Conservation (phyloP, 2,797 vertebrate species). For the Atherinosoma microstoma region DNA sequence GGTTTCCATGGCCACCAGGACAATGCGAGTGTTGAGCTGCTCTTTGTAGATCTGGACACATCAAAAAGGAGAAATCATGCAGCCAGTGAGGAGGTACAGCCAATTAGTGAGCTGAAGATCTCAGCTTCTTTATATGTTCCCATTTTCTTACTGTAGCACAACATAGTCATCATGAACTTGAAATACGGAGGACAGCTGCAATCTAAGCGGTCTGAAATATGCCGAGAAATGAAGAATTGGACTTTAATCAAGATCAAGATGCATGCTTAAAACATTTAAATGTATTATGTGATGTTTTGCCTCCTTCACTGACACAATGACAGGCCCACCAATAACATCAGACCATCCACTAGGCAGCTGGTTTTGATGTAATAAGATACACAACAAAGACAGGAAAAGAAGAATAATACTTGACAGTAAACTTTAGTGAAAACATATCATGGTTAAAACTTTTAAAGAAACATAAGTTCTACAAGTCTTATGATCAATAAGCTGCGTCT, state of each 20-base stretch:
- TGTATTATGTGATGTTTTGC: background rate
- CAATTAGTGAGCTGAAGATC: background rate
- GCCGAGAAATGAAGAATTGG: background rate
- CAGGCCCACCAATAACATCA: background rate
- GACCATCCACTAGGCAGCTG: background rate
- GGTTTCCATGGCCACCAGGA: conserved; percentile 97
- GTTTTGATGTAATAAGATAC: background rate
- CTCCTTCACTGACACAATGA: background rate
- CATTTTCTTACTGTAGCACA: background rate
- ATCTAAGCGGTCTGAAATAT: background rate
- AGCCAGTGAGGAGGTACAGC: background rate
- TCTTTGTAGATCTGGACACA: conserved; percentile 94
- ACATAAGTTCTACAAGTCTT: background rate
- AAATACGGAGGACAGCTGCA: background rate
- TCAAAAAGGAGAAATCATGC: conserved; percentile 10
- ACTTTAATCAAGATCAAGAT: background rate
- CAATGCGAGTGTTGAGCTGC: conserved; percentile 96
- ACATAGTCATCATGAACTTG: background rate
- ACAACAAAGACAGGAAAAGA: background rate
- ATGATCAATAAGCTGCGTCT: background rate
- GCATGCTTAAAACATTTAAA: background rate
- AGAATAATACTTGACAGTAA: background rate
- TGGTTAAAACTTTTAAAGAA: background rate
- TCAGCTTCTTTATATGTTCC: background rate
- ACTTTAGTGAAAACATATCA: background rate